Conservation (phyloP, 2,797 vertebrate species). For the Geotrypetes seraphini region DNA sequence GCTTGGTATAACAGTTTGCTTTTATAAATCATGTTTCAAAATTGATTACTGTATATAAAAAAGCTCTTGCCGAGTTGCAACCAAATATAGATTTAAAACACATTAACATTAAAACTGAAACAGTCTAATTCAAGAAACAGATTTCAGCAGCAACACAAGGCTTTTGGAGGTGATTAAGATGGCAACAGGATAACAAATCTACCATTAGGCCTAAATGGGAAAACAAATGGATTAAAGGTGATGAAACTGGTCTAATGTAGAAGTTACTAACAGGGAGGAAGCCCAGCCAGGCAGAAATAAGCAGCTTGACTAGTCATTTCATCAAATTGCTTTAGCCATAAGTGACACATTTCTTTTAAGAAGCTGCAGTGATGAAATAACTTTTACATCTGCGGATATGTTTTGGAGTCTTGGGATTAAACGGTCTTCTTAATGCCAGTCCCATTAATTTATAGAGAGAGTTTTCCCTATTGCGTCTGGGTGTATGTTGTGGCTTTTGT, state of each 20-base stretch:
- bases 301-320: conserved; percentile 65
- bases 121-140: background rate
- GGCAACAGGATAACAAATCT: conserved; percentile 49
- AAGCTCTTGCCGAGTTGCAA: too few relatives aligned
- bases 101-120: too few relatives aligned
- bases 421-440: background rate
- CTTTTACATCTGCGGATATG: background rate
- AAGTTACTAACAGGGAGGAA: conserved; percentile 32
- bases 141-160: background rate
- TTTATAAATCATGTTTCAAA: too few relatives aligned
- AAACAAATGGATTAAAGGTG: conserved; percentile 61
- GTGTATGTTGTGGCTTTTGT: too few relatives aligned
- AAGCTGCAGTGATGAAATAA: conserved; percentile 30
- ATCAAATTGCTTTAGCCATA: conserved; percentile 50
- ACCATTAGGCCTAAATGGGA: conserved; percentile 45
- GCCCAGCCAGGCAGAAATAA: conserved; percentile 37
- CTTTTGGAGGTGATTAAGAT: conserved; percentile 18
- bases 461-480: too few relatives aligned
- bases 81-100: too few relatives aligned
- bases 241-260: conserved; percentile 47
- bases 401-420: background rate
- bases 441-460: background rate
- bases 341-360: conserved; percentile 36
- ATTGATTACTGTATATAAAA: too few relatives aligned
- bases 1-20: too few relatives aligned